Conservation (phyloP, 2,888 invertebrate genomes). For the Bellardia bayeri region DNA sequence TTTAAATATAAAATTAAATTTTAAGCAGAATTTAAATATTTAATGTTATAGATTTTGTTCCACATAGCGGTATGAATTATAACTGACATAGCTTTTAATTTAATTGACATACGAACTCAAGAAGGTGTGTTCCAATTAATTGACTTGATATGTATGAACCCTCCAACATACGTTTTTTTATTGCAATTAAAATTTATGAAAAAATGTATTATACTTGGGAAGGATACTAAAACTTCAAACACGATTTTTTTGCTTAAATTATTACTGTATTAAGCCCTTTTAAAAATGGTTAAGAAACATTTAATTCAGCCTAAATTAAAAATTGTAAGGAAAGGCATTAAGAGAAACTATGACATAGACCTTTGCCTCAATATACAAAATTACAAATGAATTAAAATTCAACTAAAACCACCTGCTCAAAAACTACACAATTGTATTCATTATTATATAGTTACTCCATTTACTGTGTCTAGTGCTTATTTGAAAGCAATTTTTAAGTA, state of each 20-base stretch:
- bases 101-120: conserved; percentile 33
- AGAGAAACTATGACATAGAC: no score
- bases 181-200: background rate
- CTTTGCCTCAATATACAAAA: no score
- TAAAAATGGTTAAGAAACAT: no score
- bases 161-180: background rate
- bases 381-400: no score
- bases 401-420: no score
- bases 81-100: conserved; percentile 45
- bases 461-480: no score
- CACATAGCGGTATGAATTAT: background rate
- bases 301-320: no score
- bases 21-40: conserved; percentile 22
- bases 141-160: conserved; percentile 19
- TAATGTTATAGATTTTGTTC: background rate
- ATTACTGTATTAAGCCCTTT: no score
- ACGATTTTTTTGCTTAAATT: background rate
- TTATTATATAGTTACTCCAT: no score
- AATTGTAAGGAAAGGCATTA: no score
- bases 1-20: background rate
- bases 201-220: conserved; percentile 21
- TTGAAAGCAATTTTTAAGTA: no score
- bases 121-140: conserved; percentile 54
- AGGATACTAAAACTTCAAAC: background rate
- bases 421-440: no score